Conservation (phyloP, 2,888 invertebrate species). For the Pandemis cinnamomeana region DNA sequence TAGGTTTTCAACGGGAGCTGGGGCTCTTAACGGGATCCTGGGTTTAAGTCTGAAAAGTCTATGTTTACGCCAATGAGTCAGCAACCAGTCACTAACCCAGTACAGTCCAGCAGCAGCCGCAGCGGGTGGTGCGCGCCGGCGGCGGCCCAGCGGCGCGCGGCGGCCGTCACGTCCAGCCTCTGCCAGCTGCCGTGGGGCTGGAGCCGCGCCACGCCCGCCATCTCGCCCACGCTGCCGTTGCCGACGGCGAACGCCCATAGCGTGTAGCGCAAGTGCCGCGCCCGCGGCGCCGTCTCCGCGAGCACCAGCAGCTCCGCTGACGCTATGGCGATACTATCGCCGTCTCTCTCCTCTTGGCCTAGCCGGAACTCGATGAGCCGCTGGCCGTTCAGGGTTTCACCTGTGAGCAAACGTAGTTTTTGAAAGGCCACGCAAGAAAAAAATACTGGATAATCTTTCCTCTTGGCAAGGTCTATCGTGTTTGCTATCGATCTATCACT, state of each 20-base stretch:
- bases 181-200: constrained; percentile 52
- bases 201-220: constrained; percentile 84
- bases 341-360: constrained; percentile 83
- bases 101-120: constrained; percentile 92
- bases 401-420: constrained; percentile 77
- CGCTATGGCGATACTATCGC: constrained; percentile 88
- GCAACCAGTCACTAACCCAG: constrained; percentile 20
- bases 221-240: constrained; percentile 84
- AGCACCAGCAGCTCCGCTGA: constrained; percentile 92
- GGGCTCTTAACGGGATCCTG: too few relatives aligned
- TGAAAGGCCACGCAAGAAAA: not conserved
- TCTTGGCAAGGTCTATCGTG: not conserved
- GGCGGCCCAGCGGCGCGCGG: constrained; percentile 87
- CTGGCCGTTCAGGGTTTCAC: constrained; percentile 92
- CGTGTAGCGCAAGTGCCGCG: constrained; percentile 82
- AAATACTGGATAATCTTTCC: not conserved
- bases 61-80: not conserved
- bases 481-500: not conserved
- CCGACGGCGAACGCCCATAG: constrained; percentile 90
- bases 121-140: constrained; percentile 83
- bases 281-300: constrained; percentile 66
- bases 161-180: constrained; percentile 43
- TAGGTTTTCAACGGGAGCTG: too few relatives aligned
- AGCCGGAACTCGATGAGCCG: constrained; percentile 93
- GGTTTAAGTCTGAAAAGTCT: not conserved